Conservation (phyloP, 2,113 vertebrate species). For the Psophia crepitans region DNA sequence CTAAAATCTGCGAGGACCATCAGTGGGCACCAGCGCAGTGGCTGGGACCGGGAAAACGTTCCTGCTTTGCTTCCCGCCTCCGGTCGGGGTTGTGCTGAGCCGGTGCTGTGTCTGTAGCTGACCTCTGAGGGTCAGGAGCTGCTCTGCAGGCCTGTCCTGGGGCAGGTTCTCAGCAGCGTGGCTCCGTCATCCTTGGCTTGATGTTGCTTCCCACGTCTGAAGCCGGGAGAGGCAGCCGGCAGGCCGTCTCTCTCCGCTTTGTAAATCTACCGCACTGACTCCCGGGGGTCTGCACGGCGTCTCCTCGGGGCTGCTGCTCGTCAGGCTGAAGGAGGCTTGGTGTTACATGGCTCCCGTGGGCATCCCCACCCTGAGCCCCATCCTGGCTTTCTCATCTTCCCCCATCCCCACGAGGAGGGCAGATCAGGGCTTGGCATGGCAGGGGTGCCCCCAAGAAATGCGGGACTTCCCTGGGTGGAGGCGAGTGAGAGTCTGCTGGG, state of each 20-base stretch:
- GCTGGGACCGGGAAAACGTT: not conserved
- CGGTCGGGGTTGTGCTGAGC: fast-evolving
- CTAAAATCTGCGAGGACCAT: not conserved
- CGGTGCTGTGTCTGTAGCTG: fast-evolving
- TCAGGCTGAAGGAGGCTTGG: not conserved
- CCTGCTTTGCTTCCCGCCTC: not conserved
- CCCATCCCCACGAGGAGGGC: fast-evolving
- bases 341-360: not conserved
- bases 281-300: not conserved
- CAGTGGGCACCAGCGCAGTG: fast-evolving
- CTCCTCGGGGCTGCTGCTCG: not conserved
- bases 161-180: not conserved
- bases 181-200: not conserved
- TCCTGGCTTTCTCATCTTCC: not conserved
- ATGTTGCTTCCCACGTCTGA: not conserved
- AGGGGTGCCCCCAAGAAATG: not conserved
- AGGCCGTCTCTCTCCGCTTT: fast-evolving
- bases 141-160: not conserved
- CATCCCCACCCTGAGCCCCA: not conserved
- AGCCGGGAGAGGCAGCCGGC: not conserved
- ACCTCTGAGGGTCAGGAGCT: not conserved
- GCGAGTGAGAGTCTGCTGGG: fast-evolving
- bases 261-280: fast-evolving
- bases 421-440: not conserved
- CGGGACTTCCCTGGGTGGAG: not conserved